A percentile compares a stretch with the other conserved stretches of the same genome.
phyloP scores from a whole-genome alignment of 2,888 invertebrate species.

The Micropterix aruncella region DNA sequence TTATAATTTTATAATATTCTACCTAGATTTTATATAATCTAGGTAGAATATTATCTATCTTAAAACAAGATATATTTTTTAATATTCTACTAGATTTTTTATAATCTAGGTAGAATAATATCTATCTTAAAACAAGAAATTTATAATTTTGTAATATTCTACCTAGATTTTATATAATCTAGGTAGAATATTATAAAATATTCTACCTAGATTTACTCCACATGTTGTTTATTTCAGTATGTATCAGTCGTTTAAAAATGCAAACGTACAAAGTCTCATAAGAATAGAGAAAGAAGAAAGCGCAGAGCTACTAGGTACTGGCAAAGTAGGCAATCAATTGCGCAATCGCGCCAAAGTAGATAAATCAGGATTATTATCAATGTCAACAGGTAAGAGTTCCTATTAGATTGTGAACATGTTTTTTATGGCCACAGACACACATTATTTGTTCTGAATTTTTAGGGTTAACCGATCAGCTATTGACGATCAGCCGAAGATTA shows the following conservation, averaged over 20 bases:
- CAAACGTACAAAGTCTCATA: constrained; percentile 64
- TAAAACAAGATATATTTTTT: too few species aligned
- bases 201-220: too few species aligned
- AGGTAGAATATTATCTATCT: too few species aligned
- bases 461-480: constrained; percentile 73
- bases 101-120: too few species aligned
- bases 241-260: constrained; percentile 63
- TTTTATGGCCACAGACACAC: constrained; percentile 23
- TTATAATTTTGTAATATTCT: too few species aligned
- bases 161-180: too few species aligned
- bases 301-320: constrained; percentile 47
- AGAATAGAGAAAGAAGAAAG: constrained; percentile 64
- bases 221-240: constrained; percentile 31
- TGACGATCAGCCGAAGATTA: constrained; percentile 73
- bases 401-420: too few species aligned
- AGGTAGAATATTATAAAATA: too few species aligned
- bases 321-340: constrained; percentile 38
- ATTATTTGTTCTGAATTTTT: constrained; percentile 13
- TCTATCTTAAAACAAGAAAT: too few species aligned
- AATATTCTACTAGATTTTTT: too few species aligned
- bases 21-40: too few species aligned
- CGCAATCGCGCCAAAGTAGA: constrained; percentile 53
- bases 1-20: too few species aligned
- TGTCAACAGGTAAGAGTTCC: constrained; percentile 50
- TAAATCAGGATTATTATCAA: constrained; percentile 49